Base-by-base conservation (phyloP, 30 jellyfish, hydroid and myxozoan genomes). In the Aurelia aurita region DNA sequence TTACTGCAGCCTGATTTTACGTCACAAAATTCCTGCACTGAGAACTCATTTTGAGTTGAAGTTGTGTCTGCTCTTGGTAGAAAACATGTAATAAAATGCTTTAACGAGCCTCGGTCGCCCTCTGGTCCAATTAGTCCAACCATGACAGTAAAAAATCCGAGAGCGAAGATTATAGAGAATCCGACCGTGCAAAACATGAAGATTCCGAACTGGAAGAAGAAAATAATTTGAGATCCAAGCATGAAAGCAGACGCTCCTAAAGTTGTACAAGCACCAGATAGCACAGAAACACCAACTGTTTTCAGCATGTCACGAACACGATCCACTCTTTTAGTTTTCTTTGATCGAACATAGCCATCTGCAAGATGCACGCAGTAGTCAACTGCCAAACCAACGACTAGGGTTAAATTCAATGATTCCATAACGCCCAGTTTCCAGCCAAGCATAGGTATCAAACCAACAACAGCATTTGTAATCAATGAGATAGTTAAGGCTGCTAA, bases 401-500 rank as follows among this genome's bases (percentile, higher is more conserved):
- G 90, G 13, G 98, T 93, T 39, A 93, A 88, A 55, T 93, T 93
- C 28, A 93, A 69, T 27, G 98, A 93, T 78, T 93, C 98, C 97
- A 93, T 82, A 26, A 93, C 97, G 19, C 98, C 98, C 5, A 93
- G 97, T 31, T 87, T 82, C 98, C 98, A 93, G 13, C 98, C 98
- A 3, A 93, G 87, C 95, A 93, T 49, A 25, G 98, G 98, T 7
- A 93, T 88, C 43, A 93, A 81, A 28, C 98, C 97, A 31, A 93
- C 98, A 16, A 93, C 98, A 12, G 96, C 96, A 46, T 89, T 63
- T 54, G 98, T 93, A n/a, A 93, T 87, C 61, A 93, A 54, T 5
- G 96, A 90, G 43, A 93, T 93, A 7, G 96, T 85, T n/a, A 84
- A 45, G 23, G 98, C 93, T 47, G 98, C 98, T 55, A 93, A 70